Evolutionary conservation across 92 coral and sea anemone genomes (phyloP).

Genomic region (Phenganax subtilis): DNA sequence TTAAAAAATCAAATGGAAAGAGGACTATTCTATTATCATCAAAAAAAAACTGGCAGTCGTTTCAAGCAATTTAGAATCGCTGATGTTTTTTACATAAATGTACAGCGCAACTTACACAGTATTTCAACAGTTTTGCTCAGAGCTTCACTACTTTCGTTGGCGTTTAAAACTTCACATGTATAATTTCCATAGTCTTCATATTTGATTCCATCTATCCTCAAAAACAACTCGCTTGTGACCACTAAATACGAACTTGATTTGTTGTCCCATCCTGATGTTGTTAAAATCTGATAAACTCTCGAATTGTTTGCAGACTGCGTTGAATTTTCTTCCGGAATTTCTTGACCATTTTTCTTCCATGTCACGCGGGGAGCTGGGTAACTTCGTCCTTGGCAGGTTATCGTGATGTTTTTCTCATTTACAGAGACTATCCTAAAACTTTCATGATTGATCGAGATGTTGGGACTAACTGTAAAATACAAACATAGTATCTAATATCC

Average conservation of each 20-base stretch:
- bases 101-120: conserved; percentile 50
- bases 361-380: conserved; percentile 52
- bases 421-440: background rate
- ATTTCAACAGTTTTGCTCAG: conserved; percentile 38
- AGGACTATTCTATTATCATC: background rate
- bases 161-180: conserved; percentile 52
- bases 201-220: conserved; percentile 54
- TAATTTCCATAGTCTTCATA: conserved; percentile 60
- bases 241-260: conserved; percentile 36
- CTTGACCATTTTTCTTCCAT: conserved; percentile 41
- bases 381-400: conserved; percentile 61
- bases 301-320: background rate
- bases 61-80: background rate
- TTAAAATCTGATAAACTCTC: conserved; percentile 38
- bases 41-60: background rate
- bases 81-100: background rate
- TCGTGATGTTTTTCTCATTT: conserved; percentile 35
- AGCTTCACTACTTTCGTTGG: conserved; percentile 10
- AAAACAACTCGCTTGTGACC: conserved; percentile 51
- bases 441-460: background rate
- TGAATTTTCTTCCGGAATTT: conserved; percentile 15
- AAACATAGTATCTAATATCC: background rate
- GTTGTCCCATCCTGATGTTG: background rate
- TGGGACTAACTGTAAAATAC: background rate
- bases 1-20: background rate